Conservation (phyloP, 2,888 invertebrate species). For the Pinctada fucata region DNA sequence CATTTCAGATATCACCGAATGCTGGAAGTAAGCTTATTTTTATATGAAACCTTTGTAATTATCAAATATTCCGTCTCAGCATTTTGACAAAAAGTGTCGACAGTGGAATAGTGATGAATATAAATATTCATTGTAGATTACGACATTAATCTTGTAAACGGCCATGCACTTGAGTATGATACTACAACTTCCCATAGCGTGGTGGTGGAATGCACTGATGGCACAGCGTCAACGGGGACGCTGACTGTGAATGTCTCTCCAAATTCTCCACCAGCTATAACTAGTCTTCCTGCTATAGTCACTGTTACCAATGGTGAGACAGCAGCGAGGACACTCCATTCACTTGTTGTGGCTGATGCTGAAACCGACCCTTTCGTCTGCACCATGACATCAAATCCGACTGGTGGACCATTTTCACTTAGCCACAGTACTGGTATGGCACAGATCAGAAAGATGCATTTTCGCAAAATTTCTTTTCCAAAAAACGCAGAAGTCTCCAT, state of each 20-base stretch:
- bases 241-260: slow-evolving; percentile 24
- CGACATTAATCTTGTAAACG: slow-evolving; percentile 17
- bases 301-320: slow-evolving; percentile 20
- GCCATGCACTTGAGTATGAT: slow-evolving; percentile 19
- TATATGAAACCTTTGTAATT: neutral
- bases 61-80: neutral
- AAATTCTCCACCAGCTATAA: slow-evolving; percentile 33
- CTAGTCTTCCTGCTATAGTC: slow-evolving; percentile 21
- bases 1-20: neutral
- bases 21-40: neutral
- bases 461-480: too few relatives aligned
- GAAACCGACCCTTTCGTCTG: slow-evolving; percentile 28
- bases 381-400: slow-evolving; percentile 16
- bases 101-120: too few relatives aligned
- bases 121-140: slow-evolving; percentile 15
- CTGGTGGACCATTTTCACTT: slow-evolving; percentile 17
- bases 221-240: slow-evolving; percentile 10
- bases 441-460: too few relatives aligned
- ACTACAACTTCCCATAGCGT: slow-evolving; percentile 4
- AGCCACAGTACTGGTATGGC: neutral
- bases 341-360: slow-evolving; percentile 31
- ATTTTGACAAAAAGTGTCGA: too few relatives aligned
- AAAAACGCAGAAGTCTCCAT: too few relatives aligned
- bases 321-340: slow-evolving; percentile 6
- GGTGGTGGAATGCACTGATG: slow-evolving; percentile 29